Conservation (phyloP, 2,797 vertebrate species). For the Choloepus didactylus region DNA sequence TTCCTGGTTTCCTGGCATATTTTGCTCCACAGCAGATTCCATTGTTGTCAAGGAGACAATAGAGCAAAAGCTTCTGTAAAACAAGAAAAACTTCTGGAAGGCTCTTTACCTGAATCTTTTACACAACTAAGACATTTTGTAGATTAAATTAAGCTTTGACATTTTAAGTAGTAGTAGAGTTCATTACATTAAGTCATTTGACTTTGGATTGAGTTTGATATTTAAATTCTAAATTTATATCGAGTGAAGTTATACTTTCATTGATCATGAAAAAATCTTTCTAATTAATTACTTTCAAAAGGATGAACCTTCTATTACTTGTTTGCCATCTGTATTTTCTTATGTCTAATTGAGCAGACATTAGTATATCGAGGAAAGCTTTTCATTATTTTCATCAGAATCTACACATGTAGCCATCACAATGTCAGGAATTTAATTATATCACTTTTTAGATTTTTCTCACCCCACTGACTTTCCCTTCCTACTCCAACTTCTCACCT, state of each 20-base stretch:
- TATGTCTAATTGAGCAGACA: constrained; percentile 85
- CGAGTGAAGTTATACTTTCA: constrained; percentile 89
- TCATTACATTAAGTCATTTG: constrained; percentile 92
- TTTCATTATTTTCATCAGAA: constrained; percentile 84
- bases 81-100: constrained; percentile 88
- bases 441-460: constrained; percentile 28
- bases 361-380: constrained; percentile 75
- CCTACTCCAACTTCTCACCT: background rate
- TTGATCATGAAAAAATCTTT: constrained; percentile 87
- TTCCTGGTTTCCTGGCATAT: constrained; percentile 86
- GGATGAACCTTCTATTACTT: constrained; percentile 85
- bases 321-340: constrained; percentile 84
- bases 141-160: constrained; percentile 93
- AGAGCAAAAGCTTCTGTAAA: constrained; percentile 87
- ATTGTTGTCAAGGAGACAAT: constrained; percentile 93
- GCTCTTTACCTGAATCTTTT: constrained; percentile 87
- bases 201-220: constrained; percentile 90
- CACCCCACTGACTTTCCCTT: background rate
- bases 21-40: constrained; percentile 84
- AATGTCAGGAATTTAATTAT: constrained; percentile 81
- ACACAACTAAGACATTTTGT: constrained; percentile 91
- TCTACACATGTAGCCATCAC: constrained; percentile 74
- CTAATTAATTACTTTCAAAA: constrained; percentile 85
- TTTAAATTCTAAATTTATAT: constrained; percentile 92
- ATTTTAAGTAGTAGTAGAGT: constrained; percentile 89